A percentile compares a stretch with the other conserved stretches of the same genome.
These are phyloP conservation scores for Ericerus pela DNA, from an alignment of 1,140 invertebrate genomes.

Conservation along the genomic window DNA sequence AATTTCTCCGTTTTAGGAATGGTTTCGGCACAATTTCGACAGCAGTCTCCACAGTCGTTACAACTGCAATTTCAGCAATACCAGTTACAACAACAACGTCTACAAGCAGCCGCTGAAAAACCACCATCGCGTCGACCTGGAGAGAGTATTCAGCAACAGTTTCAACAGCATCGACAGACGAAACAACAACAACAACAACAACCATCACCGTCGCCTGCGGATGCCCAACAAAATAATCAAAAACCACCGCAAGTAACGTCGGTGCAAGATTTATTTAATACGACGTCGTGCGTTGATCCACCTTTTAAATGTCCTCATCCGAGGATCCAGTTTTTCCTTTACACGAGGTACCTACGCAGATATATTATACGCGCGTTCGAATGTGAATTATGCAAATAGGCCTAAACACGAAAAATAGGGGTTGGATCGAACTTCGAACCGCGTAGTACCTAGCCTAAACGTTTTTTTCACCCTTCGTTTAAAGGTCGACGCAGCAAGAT, in stretches of 20 bases:
- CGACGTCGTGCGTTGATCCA: slow-evolving; percentile 61
- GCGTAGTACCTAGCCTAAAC: not conserved
- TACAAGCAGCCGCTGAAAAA: not conserved
- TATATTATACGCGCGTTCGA: too few species aligned
- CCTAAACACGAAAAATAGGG: not conserved
- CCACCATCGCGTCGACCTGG: too few species aligned
- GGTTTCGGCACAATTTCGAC: slow-evolving; percentile 3
- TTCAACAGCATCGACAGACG: not conserved
- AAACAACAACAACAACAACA: not conserved
- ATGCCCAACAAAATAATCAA: too few species aligned
- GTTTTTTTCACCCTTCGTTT: slow-evolving; percentile 20
- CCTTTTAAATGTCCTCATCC: slow-evolving; percentile 64
- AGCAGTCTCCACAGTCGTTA: slow-evolving; percentile 1
- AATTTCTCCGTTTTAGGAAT: not conserved
- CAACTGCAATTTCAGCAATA: slow-evolving; percentile 4
- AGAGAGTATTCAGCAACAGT: not conserved
- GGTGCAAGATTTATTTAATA: slow-evolving; percentile 54
- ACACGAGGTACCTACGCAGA: slow-evolving; percentile 46
- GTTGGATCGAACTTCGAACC: not conserved
- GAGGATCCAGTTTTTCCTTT: slow-evolving; percentile 66
- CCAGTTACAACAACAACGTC: not conserved
- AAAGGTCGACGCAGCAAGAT: slow-evolving; percentile 53
- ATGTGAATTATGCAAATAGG: too few species aligned
- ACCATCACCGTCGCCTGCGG: not conserved
- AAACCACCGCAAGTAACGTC: slow-evolving; percentile 24